These are phyloP conservation scores for Cydia strobilella DNA, from an alignment of 1,140 invertebrate genomes.

Conservation along the genomic window DNA sequence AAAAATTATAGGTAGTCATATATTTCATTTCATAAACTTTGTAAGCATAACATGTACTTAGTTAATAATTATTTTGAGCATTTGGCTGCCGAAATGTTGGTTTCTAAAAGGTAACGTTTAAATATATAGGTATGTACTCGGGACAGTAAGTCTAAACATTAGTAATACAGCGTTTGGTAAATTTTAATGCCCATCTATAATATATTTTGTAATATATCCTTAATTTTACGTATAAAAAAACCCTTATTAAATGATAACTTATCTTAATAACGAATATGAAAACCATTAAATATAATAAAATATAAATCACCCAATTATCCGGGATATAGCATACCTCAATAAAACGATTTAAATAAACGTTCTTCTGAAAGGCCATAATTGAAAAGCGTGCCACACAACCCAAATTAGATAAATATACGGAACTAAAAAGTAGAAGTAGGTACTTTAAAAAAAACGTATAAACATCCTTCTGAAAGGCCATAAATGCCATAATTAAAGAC, in stretches of 20 bases:
- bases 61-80: constrained; percentile 2
- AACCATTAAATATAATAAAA: neutral
- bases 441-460: no score
- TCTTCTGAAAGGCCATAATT: neutral
- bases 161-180: neutral
- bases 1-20: no score
- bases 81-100: neutral
- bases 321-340: neutral
- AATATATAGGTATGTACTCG: neutral
- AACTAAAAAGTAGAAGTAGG: no score
- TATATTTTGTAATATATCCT: neutral
- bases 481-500: no score
- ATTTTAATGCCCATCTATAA: neutral
- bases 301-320: neutral
- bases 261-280: neutral
- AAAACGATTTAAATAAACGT: neutral
- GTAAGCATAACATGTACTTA: neutral
- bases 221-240: neutral
- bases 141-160: neutral
- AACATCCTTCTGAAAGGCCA: no score
- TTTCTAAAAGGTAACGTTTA: neutral
- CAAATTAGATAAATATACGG: no score
- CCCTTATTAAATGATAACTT: no score
- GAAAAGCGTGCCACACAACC: no score
- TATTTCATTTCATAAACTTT: neutral